Conservation (phyloP, 1,140 invertebrate species). For the Halictus rubicundus region DNA sequence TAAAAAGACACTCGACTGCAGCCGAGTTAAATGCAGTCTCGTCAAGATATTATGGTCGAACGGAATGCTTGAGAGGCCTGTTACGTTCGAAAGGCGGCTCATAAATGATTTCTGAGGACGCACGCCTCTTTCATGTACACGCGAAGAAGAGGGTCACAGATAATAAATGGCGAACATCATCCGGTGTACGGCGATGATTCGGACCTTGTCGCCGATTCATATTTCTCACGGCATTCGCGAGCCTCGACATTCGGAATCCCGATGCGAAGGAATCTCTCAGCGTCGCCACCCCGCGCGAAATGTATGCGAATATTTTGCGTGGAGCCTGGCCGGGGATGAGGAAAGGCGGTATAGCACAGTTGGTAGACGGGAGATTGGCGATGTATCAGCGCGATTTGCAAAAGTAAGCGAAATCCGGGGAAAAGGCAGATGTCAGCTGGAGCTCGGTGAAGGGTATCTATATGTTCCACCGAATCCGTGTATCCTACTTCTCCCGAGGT, state of each 20-base stretch:
- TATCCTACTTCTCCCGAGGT: conserved; percentile 10
- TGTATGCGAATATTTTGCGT: conserved; percentile 63
- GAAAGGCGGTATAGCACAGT: too few species aligned
- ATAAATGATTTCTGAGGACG: too few species aligned
- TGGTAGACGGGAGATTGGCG: conserved; percentile 34
- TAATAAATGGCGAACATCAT: not conserved
- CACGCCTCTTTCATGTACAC: not conserved
- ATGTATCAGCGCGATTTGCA: conserved; percentile 64
- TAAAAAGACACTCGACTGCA: too few species aligned
- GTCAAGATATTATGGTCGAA: too few species aligned
- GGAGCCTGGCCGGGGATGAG: not conserved
- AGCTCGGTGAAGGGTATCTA: conserved; percentile 30
- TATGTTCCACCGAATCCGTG: conserved; percentile 17
- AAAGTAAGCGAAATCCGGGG: conserved; percentile 59
- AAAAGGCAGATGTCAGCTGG: conserved; percentile 62
- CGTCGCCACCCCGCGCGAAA: conserved; percentile 12
- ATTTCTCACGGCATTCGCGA: not conserved
- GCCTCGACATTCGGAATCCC: not conserved
- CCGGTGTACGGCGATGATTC: not conserved
- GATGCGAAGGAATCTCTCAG: conserved; percentile 2
- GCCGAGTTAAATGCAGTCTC: too few species aligned
- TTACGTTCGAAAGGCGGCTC: too few species aligned
- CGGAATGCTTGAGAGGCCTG: too few species aligned
- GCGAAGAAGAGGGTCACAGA: not conserved
- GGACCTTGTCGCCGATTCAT: not conserved